These are phyloP conservation scores for Ichneumoninae sp. DNA, from an alignment of 2,888 invertebrate genomes.

Conservation along the genomic window DNA sequence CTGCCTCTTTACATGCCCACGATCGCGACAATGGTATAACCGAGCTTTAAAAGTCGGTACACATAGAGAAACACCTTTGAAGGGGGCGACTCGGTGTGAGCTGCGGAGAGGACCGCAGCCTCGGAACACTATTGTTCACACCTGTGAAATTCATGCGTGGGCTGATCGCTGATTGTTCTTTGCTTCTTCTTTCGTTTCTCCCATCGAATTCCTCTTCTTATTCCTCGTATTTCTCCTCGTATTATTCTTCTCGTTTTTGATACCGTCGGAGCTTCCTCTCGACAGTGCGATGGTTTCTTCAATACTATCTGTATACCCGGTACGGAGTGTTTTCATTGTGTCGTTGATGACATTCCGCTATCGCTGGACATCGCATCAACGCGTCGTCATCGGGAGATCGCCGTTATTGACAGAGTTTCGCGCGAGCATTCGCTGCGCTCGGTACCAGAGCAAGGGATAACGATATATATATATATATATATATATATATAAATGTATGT, in stretches of 20 bases:
- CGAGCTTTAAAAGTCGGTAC: slow-evolving; percentile 59
- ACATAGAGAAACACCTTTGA: slow-evolving; percentile 16
- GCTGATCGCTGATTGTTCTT: slow-evolving; percentile 28
- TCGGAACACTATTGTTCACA: slow-evolving; percentile 25
- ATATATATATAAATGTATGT: neutral
- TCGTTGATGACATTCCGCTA: slow-evolving; percentile 49
- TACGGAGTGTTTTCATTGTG: slow-evolving; percentile 35
- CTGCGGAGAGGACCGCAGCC: neutral
- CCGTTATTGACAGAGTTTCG: slow-evolving; percentile 60
- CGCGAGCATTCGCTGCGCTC: slow-evolving; percentile 17
- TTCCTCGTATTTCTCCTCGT: neutral
- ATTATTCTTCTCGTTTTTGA: neutral
- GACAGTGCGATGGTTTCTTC: neutral
- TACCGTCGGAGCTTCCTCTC: neutral
- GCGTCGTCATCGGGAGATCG: slow-evolving; percentile 32
- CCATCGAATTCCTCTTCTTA: neutral
- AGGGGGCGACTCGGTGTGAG: slow-evolving; percentile 1
- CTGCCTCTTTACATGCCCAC: slow-evolving; percentile 31
- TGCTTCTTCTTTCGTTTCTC: neutral
- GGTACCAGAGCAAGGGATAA: neutral
- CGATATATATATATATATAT: slow-evolving; percentile 1
- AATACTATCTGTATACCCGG: neutral
- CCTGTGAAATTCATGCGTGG: slow-evolving; percentile 21
- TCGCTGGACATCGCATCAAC: slow-evolving; percentile 59
- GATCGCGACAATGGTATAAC: slow-evolving; percentile 57